These are phyloP conservation scores for Xyrauchen texanus DNA, from an alignment of 2,113 vertebrate genomes.

Conservation along the genomic window DNA sequence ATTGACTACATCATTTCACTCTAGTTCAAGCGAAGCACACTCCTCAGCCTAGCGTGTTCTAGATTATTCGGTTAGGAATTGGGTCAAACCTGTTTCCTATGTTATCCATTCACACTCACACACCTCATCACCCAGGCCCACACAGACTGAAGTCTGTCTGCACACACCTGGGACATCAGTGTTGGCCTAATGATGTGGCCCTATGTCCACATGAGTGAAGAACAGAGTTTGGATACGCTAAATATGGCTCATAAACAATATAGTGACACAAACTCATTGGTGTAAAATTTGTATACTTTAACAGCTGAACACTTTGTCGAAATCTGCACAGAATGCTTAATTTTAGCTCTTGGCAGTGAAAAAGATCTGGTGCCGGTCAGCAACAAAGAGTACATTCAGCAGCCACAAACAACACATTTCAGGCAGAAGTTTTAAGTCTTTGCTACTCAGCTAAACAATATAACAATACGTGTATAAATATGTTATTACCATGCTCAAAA, in stretches of 20 bases:
- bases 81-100: constrained; percentile 54
- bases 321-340: neutral
- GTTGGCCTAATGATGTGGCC: neutral
- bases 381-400: neutral
- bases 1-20: constrained; percentile 24
- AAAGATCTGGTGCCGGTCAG: neutral
- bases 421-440: too few species aligned
- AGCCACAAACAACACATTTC: neutral
- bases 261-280: neutral
- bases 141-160: constrained; percentile 5
- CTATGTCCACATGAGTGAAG: constrained; percentile 11
- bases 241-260: constrained; percentile 1
- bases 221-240: neutral
- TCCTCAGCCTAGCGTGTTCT: constrained; percentile 28
- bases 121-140: constrained; percentile 7
- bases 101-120: constrained; percentile 35
- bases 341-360: neutral
- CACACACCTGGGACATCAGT: constrained; percentile 22
- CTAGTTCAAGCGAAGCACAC: constrained; percentile 10
- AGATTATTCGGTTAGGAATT: constrained; percentile 44
- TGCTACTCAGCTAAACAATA: too few species aligned
- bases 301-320: neutral
- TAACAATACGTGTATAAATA: too few species aligned
- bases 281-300: neutral
- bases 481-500: too few species aligned